Conservation (phyloP, 2,113 vertebrate species). For the Raja brachyura region DNA sequence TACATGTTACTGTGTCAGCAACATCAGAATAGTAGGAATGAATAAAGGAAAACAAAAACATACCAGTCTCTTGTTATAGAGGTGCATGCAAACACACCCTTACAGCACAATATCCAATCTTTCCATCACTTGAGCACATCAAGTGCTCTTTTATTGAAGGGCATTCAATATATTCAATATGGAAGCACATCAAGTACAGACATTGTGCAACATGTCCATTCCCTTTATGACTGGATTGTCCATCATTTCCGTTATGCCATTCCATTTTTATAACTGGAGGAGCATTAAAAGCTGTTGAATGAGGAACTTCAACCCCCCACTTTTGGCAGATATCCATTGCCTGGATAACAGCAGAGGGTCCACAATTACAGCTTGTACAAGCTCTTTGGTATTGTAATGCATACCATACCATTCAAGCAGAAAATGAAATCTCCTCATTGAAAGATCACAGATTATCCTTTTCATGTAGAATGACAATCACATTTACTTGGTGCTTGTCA, state of each 20-base stretch:
- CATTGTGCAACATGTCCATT: too few relatives aligned
- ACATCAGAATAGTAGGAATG: too few relatives aligned
- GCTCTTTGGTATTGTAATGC: not conserved
- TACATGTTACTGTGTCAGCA: too few relatives aligned
- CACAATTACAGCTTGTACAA: not conserved
- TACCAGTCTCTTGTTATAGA: too few relatives aligned
- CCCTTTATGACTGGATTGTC: not conserved
- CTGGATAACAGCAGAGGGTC: not conserved
- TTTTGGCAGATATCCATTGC: not conserved
- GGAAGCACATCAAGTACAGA: too few relatives aligned
- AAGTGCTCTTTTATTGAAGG: too few relatives aligned
- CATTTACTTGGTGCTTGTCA: too few relatives aligned
- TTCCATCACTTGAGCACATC: too few relatives aligned
- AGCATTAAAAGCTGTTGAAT: not conserved
- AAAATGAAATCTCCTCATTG: not conserved
- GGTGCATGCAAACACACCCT: too few relatives aligned
- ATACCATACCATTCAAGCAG: not conserved
- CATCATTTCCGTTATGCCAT: not conserved
- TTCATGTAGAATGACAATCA: not conserved
- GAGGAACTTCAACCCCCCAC: not conserved
- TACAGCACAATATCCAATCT: too few relatives aligned
- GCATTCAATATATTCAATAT: not conserved
- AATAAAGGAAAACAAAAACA: too few relatives aligned
- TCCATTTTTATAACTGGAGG: not conserved
- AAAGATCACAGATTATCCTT: not conserved